Evolutionary conservation across 2,888 invertebrate genomes (phyloP), one percentile per base, ranked within the genome.

Genomic region (Osmoderma eremita): DNA sequence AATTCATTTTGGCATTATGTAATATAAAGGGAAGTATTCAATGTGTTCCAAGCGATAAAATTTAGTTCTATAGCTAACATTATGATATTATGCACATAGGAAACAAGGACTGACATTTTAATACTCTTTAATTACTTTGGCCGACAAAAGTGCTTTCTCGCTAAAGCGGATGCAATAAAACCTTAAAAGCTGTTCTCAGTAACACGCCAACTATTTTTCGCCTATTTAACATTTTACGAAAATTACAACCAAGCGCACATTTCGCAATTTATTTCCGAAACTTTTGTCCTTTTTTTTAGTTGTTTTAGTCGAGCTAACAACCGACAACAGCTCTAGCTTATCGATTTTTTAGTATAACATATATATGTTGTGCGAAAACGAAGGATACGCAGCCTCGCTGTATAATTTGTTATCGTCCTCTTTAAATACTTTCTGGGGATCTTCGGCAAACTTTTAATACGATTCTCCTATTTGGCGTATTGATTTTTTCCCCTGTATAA

Each of bases 351-450:
- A 41, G 41, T 20, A 39, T 20, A 50, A 12, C 18, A 56, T 10
- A n/a, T 45, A 30, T 24, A 30, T 8, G 36, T 30, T 36, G 8
- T 45, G 45, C 15, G 45, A 61, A 45, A 61, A 61, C 58, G 24
- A 61, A 61, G 36, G 45, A 45, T 1, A 22, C 13, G 56, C 15
- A 45, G 6, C 30, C n/a, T n/a, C n/a, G 45, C 22, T 12, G 30
- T 30, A 45, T 30, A 30, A 61, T 61, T 45, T 61, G 58, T 61
- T 61, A 61, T 61, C 45, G 18, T 45, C 45, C 24, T 30, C 58
- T 45, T 56, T 56, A 56, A 56, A 56, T 56, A 41, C 5, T 56
- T 41, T 41, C 41, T 10, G 2, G 42, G 20, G 20, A 49, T 49
- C 18, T 49, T 10, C 48, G 4, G 20, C 15, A 12, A 13, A 42